These are phyloP conservation scores for Climacteris rufus DNA, from an alignment of 2,113 vertebrate genomes.

Conservation along the genomic window DNA sequence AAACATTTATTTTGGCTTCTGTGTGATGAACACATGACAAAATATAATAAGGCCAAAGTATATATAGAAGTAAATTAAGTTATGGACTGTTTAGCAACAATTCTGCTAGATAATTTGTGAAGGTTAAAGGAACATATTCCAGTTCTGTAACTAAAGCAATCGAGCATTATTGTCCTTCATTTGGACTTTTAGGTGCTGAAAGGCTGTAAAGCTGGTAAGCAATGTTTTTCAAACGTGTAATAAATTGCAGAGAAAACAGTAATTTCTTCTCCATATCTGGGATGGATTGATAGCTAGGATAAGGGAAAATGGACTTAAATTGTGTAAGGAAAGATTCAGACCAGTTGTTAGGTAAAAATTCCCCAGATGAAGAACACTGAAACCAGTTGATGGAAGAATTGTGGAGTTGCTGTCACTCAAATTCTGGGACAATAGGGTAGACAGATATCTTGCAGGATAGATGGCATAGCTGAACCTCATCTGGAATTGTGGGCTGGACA, in stretches of 20 bases:
- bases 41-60: not conserved
- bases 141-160: not conserved
- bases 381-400: not conserved
- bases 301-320: not conserved
- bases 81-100: not conserved
- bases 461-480: not conserved
- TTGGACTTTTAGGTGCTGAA: not conserved
- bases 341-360: not conserved
- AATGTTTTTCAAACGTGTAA: not conserved
- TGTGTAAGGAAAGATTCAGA: not conserved
- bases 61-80: not conserved
- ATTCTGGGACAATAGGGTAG: not conserved
- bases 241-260: not conserved
- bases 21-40: not conserved
- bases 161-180: not conserved
- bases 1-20: conserved; percentile 37
- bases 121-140: not conserved
- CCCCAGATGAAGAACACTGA: not conserved
- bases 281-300: not conserved
- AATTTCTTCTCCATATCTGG: not conserved
- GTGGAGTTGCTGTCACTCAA: not conserved
- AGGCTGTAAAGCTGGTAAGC: not conserved
- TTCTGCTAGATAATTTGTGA: not conserved
- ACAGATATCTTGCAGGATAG: not conserved
- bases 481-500: not conserved